Evolutionary conservation across 64 coral and sea anemone genomes (phyloP).

Genomic region (Actinia equina): DNA sequence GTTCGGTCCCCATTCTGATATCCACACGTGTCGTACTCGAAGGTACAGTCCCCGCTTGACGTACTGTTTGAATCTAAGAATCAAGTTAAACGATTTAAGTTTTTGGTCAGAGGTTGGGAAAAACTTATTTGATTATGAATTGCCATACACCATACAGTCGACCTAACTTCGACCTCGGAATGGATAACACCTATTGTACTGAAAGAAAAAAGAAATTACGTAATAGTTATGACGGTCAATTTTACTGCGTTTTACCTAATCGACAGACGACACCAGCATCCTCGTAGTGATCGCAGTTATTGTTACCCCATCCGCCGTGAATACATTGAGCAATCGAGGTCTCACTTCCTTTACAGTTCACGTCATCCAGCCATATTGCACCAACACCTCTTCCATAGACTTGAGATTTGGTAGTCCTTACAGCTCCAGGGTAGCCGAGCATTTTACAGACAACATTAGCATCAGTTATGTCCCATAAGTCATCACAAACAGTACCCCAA

Average conservation of each 20-base stretch:
- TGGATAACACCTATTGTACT: not conserved
- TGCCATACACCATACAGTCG: not conserved
- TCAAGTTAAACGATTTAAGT: not conserved
- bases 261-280: not conserved
- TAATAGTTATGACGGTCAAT: not conserved
- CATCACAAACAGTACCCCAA: no score
- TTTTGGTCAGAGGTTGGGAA: not conserved
- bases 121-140: not conserved
- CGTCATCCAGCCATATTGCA: no score
- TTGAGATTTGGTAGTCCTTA: no score
- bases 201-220: no score
- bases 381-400: not conserved
- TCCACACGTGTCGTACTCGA: not conserved
- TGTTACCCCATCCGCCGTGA: no score
- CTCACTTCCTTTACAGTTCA: no score
- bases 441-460: no score
- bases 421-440: no score
- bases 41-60: not conserved
- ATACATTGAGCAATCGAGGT: no score
- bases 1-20: not conserved
- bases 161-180: not conserved
- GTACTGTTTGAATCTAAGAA: not conserved
- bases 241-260: not conserved
- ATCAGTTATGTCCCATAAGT: no score
- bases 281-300: no score